Base-by-base conservation (phyloP, 2,888 invertebrate species). In the Rhagonycha fulva region DNA sequence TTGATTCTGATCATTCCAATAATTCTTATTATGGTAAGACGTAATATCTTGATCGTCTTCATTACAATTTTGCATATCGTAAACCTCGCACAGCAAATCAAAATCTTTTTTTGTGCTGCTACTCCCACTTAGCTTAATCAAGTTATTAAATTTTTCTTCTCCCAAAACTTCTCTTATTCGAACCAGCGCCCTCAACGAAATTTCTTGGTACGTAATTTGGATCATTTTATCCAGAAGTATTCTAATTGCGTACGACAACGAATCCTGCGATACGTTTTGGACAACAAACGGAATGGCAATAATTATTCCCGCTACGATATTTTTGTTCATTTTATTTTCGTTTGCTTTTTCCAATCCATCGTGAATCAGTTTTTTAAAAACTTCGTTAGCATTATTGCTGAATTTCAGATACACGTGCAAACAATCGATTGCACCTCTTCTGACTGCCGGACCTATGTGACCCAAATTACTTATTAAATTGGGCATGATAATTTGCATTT, bases 401-500 rank as follows among this genome's bases (percentile, higher is more conserved):
- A 93, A 91, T 7, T 91, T 89, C 62, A 95, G 90, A 85, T 95
- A 95, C 23, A 93, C 92, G 81, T 93, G 90, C 5, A 96, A 87
- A 1, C 94, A 93, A 83, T 95, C 95, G 32, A 95, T 87, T 0
- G 95, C 94, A 9, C 94, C 94, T 87, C 95, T 95, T 12, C 95
- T 89, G 0, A 96, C 94, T 0, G 95, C 94, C 0, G 95, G 95
- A 0, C 94, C 94, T 68, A 91, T 90, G 85, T 95, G 94, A 4
- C 95, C 95, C 70, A 96, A 88, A 87, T 96, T 96, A 81, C 92
- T 91, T 30, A 96, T 91, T 71, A 96, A 89, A 85, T 94, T 93
- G 62, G 92, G 91, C 63, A 93, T 87, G 68, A 93, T 86, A 11
- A 88, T 87, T 72, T 89, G 88, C 89, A 95, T 93, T 74, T 93